A percentile compares a stretch with the other conserved stretches of the same genome.
Evolutionary conservation across 2,797 vertebrate species (phyloP).

Genomic region (Typhlichthys subterraneus): DNA sequence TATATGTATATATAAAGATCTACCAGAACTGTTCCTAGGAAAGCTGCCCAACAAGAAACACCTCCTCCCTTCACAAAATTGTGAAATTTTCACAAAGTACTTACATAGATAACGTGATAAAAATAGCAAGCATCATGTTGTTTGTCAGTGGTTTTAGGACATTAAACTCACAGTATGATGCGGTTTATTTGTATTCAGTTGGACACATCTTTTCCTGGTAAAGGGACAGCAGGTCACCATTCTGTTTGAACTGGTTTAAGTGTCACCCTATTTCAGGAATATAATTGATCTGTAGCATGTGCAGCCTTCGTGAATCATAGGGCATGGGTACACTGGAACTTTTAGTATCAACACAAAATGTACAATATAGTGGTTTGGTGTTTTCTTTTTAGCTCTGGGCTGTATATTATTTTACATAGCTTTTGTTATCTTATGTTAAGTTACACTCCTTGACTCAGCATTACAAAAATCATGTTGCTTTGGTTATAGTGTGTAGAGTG

Average conservation of each 20-base stretch:
- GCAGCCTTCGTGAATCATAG: not conserved
- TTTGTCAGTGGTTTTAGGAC: too few species aligned
- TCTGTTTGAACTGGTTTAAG: conserved; percentile 8
- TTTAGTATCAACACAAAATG: too few species aligned
- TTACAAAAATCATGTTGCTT: too few species aligned
- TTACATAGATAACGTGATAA: conserved; percentile 9
- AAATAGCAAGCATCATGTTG: too few species aligned
- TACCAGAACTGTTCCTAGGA: not conserved
- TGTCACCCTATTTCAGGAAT: conserved; percentile 28
- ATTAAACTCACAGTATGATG: not conserved
- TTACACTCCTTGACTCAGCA: too few species aligned
- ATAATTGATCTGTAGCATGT: conserved; percentile 45
- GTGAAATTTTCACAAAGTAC: not conserved
- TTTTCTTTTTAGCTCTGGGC: too few species aligned
- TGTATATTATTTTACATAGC: too few species aligned
- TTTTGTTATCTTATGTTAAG: too few species aligned
- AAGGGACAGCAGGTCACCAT: not conserved
- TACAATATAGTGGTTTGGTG: too few species aligned
- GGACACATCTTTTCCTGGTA: conserved; percentile 9
- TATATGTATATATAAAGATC: too few species aligned
- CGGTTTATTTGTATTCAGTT: not conserved
- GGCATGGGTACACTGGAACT: too few species aligned
- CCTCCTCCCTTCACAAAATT: not conserved
- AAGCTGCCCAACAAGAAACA: not conserved
- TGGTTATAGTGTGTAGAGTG: too few species aligned